Evolutionary conservation across 2,797 vertebrate species (phyloP).

Genomic region (Anas acuta): DNA sequence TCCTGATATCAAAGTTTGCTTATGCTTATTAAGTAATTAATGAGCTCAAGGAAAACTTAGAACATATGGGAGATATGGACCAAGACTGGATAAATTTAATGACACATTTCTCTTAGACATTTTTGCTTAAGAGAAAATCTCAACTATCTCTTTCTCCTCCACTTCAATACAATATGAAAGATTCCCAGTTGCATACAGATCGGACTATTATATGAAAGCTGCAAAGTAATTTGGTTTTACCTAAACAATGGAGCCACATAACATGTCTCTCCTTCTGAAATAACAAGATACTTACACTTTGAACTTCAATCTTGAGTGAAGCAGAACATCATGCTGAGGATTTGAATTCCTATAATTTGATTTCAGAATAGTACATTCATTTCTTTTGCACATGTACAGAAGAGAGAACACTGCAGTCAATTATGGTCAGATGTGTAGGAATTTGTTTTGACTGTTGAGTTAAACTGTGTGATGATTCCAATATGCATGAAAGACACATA

Average conservation of each 20-base stretch:
- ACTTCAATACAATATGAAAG: conserved; percentile 8
- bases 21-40: background rate
- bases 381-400: conserved; percentile 36
- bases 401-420: conserved; percentile 1
- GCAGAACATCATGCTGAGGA: conserved; percentile 32
- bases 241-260: background rate
- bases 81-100: background rate
- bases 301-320: conserved; percentile 41
- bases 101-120: background rate
- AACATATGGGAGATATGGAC: background rate
- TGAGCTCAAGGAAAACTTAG: background rate
- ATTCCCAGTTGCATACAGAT: background rate
- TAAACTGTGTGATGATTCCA: background rate
- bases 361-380: conserved; percentile 30
- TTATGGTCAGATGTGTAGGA: conserved; percentile 33
- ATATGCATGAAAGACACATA: background rate
- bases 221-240: background rate
- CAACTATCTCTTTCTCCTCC: background rate
- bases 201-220: background rate
- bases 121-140: background rate
- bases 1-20: background rate
- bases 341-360: conserved; percentile 61
- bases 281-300: conserved; percentile 25
- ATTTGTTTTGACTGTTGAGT: conserved; percentile 30
- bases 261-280: background rate